Conservation (phyloP, 2,888 invertebrate genomes). For the Xanthia togata region DNA sequence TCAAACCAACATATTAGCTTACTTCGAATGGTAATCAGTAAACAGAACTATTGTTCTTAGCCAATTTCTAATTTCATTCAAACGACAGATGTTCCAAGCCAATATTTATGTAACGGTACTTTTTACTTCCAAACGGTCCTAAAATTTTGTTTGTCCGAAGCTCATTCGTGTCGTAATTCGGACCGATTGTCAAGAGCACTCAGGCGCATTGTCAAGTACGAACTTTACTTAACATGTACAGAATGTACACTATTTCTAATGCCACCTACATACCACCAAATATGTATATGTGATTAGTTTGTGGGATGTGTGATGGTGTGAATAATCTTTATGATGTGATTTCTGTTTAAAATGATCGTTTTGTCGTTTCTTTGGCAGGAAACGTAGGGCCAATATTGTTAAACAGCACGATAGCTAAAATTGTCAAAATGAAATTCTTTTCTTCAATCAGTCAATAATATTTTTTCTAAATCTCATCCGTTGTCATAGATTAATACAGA, state of each 20-base stretch:
- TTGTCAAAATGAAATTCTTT: rapidly evolving
- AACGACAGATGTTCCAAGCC: conserved; percentile 56
- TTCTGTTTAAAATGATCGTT: conserved; percentile 19
- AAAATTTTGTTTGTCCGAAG: conserved; percentile 68
- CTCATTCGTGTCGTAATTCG: conserved; percentile 81
- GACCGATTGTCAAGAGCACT: conserved; percentile 77
- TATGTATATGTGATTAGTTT: conserved; percentile 49
- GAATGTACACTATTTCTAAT: conserved; percentile 63
- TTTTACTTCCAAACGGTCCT: conserved; percentile 60
- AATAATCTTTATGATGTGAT: conserved; percentile 33
- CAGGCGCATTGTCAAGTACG: conserved; percentile 70
- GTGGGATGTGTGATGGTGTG: conserved; percentile 52
- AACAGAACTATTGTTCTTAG: conserved; percentile 61
- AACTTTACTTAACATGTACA: conserved; percentile 66
- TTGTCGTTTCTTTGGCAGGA: not conserved
- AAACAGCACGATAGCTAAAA: not conserved
- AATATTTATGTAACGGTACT: conserved; percentile 67
- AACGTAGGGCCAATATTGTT: not conserved
- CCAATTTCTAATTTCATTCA: conserved; percentile 66
- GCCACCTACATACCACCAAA: conserved; percentile 61
- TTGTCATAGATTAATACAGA: too few relatives aligned
- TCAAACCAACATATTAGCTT: conserved; percentile 57
- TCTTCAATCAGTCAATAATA: not conserved
- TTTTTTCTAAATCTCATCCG: not conserved
- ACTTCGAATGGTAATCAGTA: conserved; percentile 50